A percentile compares a stretch with the other conserved stretches of the same genome.
These are phyloP conservation scores for Magallana gigas DNA, from an alignment of 1,140 invertebrate species.

Conservation along the genomic window DNA sequence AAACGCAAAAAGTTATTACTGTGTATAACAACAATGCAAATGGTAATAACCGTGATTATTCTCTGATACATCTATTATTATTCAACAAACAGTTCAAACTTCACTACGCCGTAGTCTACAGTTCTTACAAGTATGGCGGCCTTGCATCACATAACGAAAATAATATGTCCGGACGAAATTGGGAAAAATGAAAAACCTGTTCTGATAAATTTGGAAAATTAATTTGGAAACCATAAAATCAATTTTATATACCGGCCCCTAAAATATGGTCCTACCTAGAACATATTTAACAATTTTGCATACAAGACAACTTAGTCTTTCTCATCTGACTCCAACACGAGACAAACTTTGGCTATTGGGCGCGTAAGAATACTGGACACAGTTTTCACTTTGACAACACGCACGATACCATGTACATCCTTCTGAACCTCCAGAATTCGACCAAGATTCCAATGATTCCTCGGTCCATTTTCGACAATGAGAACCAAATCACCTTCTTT, in stretches of 20 bases:
- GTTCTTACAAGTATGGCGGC: too few species aligned
- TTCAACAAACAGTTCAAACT: too few species aligned
- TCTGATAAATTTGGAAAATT: background rate
- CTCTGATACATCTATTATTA: too few species aligned
- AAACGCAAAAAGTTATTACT: too few species aligned
- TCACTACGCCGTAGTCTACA: too few species aligned
- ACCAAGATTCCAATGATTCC: constrained; percentile 55
- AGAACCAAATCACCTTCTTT: constrained; percentile 58
- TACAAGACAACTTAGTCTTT: background rate
- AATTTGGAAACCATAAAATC: background rate
- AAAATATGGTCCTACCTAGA: constrained; percentile 40
- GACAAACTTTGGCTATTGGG: constrained; percentile 57
- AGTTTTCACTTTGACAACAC: constrained; percentile 52
- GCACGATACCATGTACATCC: constrained; percentile 37
- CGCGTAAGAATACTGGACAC: constrained; percentile 19
- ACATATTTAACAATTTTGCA: background rate
- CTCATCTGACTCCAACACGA: constrained; percentile 36
- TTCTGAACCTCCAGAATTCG: constrained; percentile 44
- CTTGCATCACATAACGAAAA: too few species aligned
- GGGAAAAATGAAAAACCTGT: too few species aligned
- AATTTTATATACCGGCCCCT: constrained; percentile 8
- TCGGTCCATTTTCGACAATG: constrained; percentile 57
- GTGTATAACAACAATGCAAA: too few species aligned
- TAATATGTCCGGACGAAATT: too few species aligned
- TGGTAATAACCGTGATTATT: too few species aligned